Conservation (phyloP, 2,113 vertebrate species). For the Papio anubis region DNA sequence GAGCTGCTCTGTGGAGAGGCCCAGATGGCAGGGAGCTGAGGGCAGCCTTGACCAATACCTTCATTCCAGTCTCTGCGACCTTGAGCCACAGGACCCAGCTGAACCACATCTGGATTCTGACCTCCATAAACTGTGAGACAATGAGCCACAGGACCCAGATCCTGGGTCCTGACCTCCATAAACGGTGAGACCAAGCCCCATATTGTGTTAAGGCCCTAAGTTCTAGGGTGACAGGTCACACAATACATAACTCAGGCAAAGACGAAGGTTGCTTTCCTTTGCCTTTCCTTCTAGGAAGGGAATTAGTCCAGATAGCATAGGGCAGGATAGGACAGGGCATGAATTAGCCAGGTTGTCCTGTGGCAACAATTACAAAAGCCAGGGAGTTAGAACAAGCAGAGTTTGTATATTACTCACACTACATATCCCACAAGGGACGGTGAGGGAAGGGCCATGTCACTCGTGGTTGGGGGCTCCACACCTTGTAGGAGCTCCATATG, state of each 20-base stretch:
- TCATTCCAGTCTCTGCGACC: too few relatives aligned
- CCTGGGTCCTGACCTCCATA: not conserved
- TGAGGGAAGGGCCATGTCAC: not conserved
- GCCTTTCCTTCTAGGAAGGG: not conserved
- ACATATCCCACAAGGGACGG: not conserved
- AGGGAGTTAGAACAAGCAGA: not conserved
- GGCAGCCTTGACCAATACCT: not conserved
- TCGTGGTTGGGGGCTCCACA: not conserved
- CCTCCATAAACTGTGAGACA: not conserved
- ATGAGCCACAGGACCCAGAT: not conserved
- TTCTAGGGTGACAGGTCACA: not conserved
- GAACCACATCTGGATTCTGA: not conserved
- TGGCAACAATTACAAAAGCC: not conserved
- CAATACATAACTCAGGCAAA: too few relatives aligned
- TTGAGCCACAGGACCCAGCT: not conserved
- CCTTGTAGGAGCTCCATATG: not conserved
- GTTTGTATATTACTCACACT: not conserved
- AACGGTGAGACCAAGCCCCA: not conserved
- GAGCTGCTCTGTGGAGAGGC: not conserved
- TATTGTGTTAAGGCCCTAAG: not conserved
- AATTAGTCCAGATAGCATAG: not conserved
- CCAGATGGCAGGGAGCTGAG: not conserved
- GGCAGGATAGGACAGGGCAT: too few relatives aligned
- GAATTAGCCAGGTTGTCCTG: not conserved
- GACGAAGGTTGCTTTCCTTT: not conserved